Conservation (phyloP, 2,113 vertebrate genomes). For the Baryphthengus martii region DNA sequence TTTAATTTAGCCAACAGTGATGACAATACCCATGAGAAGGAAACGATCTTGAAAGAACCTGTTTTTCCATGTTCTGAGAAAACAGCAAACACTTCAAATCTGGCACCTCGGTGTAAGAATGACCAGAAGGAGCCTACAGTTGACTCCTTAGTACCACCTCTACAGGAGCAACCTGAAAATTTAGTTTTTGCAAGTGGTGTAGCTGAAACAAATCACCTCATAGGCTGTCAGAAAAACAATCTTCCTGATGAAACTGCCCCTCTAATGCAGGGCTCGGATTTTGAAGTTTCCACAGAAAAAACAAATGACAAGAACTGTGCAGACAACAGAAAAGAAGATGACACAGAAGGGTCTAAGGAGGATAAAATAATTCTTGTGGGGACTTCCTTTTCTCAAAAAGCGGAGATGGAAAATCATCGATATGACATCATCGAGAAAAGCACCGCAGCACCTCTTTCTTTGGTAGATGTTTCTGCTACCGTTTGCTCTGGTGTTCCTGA, state of each 20-base stretch:
- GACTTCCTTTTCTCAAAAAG: conserved; percentile 2
- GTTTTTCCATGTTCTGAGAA: conserved; percentile 9
- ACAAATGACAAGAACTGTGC: not conserved
- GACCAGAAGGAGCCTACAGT: not conserved
- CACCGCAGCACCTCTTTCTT: conserved; percentile 21
- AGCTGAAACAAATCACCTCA: not conserved
- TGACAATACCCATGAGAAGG: conserved; percentile 9
- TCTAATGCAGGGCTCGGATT: not conserved
- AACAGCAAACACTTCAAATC: conserved; percentile 17
- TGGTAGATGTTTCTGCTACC: conserved; percentile 5
- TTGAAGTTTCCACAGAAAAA: not conserved
- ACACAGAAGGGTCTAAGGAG: not conserved
- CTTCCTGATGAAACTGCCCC: not conserved
- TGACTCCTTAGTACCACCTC: not conserved
- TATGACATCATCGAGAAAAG: not conserved
- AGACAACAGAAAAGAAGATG: not conserved
- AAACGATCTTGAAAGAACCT: conserved; percentile 35
- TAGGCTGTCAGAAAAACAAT: not conserved
- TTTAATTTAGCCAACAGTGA: conserved; percentile 64
- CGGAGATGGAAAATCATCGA: not conserved
- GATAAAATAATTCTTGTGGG: not conserved
- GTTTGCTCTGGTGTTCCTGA: conserved; percentile 6
- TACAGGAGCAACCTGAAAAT: conserved; percentile 18
- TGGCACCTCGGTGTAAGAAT: not conserved
- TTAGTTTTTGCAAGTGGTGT: not conserved